Evolutionary conservation across 64 coral and sea anemone species (phyloP), one percentile per base, ranked within the genome.

Genomic region (Trachythela sp.): DNA sequence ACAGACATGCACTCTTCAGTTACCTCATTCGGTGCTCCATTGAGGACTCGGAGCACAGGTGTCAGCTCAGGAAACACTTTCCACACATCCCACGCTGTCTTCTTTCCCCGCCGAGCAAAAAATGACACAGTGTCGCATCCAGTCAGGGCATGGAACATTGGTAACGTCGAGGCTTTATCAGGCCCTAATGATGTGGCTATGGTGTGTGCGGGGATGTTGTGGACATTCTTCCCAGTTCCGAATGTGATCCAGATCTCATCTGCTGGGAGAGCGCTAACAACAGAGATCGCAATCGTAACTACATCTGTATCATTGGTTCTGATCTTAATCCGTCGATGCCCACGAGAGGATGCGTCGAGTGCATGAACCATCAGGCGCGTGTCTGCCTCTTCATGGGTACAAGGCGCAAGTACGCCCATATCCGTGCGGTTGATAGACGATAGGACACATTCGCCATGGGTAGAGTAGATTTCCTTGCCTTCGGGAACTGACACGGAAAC

Each of bases 91-190:
- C 91, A 92, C 24, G 32, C 87, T 0, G 84, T 86, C 60, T 93
- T 93, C 48, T 93, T 93, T 32, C 88, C 88, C 27, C 88, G 13
- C 40, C 87, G 76, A 72, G 32, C 14, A 76, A 89, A 89, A 48
- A 92, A 92, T 27, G 77, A 92, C 5, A 93, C 83, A 1, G 88
- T 90, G 30, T 89, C 88, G 64, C 88, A 93, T 80, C 92, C 88
- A 38, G 88, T 93, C 7, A 92, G 7, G 20, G 91, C 70, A 2
- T 92, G 91, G 29, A 92, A 88, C 71, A 88, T 92, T 13, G 86
- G 88, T 48, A 93, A 11, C 0, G n/a, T 41, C 9, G 54, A 86
- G 0, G 84, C 42, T 86, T 90, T 89, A 31, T 76, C 83, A 86
- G 2, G 83, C 39, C 84, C 92, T 18, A 93, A 42, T 1, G 84